These are phyloP conservation scores for Leuciscus idus DNA, from an alignment of 2,113 vertebrate species.

Conservation along the genomic window DNA sequence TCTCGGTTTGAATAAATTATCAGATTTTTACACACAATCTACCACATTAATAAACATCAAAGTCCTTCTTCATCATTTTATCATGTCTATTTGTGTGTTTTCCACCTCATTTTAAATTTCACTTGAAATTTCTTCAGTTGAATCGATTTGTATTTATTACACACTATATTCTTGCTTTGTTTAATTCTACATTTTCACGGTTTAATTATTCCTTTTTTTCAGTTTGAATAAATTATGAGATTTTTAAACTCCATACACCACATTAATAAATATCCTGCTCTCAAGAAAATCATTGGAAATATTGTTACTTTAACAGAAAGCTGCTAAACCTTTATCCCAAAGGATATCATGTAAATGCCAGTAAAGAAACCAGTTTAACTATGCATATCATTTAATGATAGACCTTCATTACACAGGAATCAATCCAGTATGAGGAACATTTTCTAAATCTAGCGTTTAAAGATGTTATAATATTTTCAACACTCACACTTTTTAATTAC, in stretches of 20 bases:
- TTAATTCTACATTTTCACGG: no score
- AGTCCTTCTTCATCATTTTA: neutral
- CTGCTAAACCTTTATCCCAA: constrained; percentile 5
- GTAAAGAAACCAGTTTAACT: constrained; percentile 6
- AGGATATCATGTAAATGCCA: constrained; percentile 7
- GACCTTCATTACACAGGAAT: neutral
- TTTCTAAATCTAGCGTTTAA: constrained; percentile 7
- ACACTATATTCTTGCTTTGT: neutral
- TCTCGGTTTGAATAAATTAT: neutral
- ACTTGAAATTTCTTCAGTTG: neutral
- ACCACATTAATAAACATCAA: neutral
- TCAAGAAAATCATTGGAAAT: constrained; percentile 13
- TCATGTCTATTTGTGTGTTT: neutral
- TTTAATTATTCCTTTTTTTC: neutral
- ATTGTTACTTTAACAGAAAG: neutral
- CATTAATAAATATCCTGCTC: neutral
- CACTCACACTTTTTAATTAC: constrained; percentile 14
- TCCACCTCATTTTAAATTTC: neutral
- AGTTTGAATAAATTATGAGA: neutral
- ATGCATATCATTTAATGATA: constrained; percentile 15
- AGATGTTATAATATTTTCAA: neutral
- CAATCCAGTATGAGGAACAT: neutral
- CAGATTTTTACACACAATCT: neutral
- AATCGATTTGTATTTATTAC: neutral
- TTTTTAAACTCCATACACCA: neutral